Conservation (phyloP, 2,888 invertebrate species). For the Idaea biselata region DNA sequence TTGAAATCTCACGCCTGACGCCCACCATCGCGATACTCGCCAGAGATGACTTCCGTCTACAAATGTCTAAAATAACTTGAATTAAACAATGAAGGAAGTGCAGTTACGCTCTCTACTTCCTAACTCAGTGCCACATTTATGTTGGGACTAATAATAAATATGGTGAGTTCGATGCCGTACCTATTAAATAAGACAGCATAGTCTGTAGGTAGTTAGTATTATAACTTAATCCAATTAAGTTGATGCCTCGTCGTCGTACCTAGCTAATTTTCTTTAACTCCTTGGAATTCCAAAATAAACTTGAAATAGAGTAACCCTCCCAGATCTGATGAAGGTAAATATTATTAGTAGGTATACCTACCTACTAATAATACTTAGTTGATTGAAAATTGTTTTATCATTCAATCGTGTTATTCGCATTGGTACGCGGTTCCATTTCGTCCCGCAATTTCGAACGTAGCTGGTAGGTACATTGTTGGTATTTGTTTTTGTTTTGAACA, state of each 20-base stretch:
- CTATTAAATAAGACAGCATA: too few relatives aligned
- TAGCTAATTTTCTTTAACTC: neutral
- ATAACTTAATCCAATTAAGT: too few relatives aligned
- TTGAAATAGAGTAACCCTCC: neutral
- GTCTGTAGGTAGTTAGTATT: too few relatives aligned
- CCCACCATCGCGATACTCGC: neutral
- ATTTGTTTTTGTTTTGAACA: too few relatives aligned
- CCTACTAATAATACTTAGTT: too few relatives aligned
- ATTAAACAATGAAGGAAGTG: neutral
- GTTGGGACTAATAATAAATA: neutral
- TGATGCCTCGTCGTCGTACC: neutral
- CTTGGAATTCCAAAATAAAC: neutral
- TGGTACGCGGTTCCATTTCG: too few relatives aligned
- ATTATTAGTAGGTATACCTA: too few relatives aligned
- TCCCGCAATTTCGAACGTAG: too few relatives aligned
- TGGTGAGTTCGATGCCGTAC: neutral
- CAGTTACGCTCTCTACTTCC: slow-evolving; percentile 3
- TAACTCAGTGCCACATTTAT: neutral
- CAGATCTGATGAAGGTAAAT: too few relatives aligned
- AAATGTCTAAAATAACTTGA: neutral
- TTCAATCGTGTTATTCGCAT: too few relatives aligned
- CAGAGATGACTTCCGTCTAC: slow-evolving; percentile 1
- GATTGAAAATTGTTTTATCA: too few relatives aligned
- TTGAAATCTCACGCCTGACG: slow-evolving; percentile 21
- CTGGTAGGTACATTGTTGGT: too few relatives aligned